Base-by-base conservation (phyloP, 37 sponge, comb jelly and placozoan species). In the Theonella swinhoei region DNA sequence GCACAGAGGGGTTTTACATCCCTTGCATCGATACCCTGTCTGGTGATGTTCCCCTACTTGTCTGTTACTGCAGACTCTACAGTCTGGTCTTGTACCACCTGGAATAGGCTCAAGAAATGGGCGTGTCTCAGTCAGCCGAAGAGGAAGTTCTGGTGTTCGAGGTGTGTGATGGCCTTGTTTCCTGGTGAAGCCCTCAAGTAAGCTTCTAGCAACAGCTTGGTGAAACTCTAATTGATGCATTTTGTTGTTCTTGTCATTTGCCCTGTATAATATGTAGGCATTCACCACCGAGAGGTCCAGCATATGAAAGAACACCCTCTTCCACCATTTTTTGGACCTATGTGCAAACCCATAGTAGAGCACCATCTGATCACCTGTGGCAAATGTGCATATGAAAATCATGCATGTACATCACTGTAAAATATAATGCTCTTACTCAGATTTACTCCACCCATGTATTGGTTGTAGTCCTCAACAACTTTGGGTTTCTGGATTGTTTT, bases 371-470 rank as follows among this genome's bases (percentile, higher is more conserved):
- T 85, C 85, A 33, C 59, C 31, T 25, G 34, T 61, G 47, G n/a
- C n/a, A n/a, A n/a, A n/a, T n/a, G n/a, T n/a, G n/a, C n/a, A n/a
- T n/a, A n/a, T n/a, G n/a, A n/a, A n/a, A n/a, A n/a, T n/a, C n/a
- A n/a, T n/a, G n/a, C n/a, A n/a, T n/a, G n/a, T n/a, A n/a, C n/a
- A n/a, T n/a, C n/a, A n/a, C n/a, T n/a, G n/a, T n/a, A n/a, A n/a
- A n/a, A n/a, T n/a, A n/a, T n/a, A n/a, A n/a, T n/a, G n/a, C n/a
- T n/a, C n/a, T n/a, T n/a, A n/a, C n/a, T n/a, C n/a, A n/a, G n/a
- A n/a, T 83, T 76, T 4, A 83, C 84, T 24, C 76, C 84, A 29
- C 84, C 84, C 84, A 85, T 85, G 39, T 71, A 68, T 43, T 68
- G 34, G 30, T 85, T 85, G 78, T 85, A 85, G 31, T 68, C 42